phyloP scores from a whole-genome alignment of 2,888 invertebrate species.

The Volucella bombylans region DNA sequence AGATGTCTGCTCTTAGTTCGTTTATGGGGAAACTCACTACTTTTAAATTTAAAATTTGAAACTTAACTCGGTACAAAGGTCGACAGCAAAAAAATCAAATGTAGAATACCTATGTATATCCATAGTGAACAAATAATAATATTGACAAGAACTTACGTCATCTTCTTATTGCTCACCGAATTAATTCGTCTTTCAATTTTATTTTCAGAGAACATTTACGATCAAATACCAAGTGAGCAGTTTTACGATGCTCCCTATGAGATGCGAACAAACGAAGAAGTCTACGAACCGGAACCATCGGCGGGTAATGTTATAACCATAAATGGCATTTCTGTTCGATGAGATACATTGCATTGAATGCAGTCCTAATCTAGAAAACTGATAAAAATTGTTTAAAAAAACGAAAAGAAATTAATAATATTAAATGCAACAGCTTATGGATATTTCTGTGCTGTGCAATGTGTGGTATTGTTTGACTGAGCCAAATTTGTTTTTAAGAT shows the following conservation, averaged over 20 bases:
- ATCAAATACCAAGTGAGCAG: constrained; percentile 87
- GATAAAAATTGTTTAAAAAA: constrained; percentile 12
- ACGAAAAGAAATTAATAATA: constrained; percentile 8
- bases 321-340: constrained; percentile 94
- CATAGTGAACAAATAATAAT: too few relatives aligned
- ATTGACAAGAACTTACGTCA: too few relatives aligned
- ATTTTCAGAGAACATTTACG: constrained; percentile 84
- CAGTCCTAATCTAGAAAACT: constrained; percentile 1
- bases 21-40: too few relatives aligned
- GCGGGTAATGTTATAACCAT: constrained; percentile 88
- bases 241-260: constrained; percentile 91
- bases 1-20: too few relatives aligned
- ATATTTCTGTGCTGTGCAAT: constrained; percentile 7
- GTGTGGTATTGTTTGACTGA: constrained; percentile 70
- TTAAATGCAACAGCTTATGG: constrained; percentile 34
- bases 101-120: too few relatives aligned
- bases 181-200: not conserved
- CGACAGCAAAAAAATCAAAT: too few relatives aligned
- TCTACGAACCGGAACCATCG: constrained; percentile 84
- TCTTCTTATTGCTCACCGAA: too few relatives aligned
- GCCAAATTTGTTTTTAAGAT: constrained; percentile 67
- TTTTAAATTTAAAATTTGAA: too few relatives aligned
- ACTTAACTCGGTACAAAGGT: too few relatives aligned
- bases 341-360: constrained; percentile 56
- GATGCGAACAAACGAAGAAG: constrained; percentile 84